Percentiles rank a stretch among this genome's conserved stretches.
Evolutionary conservation across 2,888 invertebrate species (phyloP).

Genomic region (Heteropelma amictum): DNA sequence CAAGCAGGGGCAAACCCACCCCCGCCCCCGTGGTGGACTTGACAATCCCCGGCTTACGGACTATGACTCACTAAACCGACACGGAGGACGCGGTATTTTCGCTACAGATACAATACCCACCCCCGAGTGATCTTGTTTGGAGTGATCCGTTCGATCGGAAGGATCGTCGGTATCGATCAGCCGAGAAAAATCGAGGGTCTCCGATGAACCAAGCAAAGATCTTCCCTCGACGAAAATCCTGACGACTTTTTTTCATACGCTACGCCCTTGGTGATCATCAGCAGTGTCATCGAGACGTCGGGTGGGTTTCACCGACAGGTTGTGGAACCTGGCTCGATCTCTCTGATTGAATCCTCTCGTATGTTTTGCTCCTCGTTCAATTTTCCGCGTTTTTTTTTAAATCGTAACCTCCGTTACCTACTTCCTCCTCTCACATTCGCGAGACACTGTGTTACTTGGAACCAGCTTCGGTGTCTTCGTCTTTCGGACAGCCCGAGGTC

Average conservation of each 20-base stretch:
- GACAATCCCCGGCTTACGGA: constrained; percentile 69
- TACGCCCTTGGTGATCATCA: neutral
- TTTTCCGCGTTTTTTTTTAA: too few relatives aligned
- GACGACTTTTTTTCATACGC: neutral
- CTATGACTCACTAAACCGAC: constrained; percentile 63
- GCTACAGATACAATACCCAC: neutral
- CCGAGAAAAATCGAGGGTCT: neutral
- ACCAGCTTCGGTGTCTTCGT: neutral
- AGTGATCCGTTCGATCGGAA: neutral
- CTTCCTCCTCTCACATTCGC: neutral
- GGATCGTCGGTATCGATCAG: too few relatives aligned
- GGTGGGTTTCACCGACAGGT: neutral
- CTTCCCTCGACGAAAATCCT: neutral
- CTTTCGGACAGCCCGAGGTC: constrained; percentile 8
- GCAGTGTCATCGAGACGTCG: neutral
- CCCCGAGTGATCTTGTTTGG: constrained; percentile 49
- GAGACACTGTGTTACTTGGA: neutral
- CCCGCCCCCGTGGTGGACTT: constrained; percentile 74
- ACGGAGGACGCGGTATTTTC: neutral
- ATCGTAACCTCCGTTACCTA: too few relatives aligned
- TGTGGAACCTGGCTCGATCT: neutral
- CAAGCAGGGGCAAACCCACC: constrained; percentile 73
- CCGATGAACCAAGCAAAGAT: neutral
- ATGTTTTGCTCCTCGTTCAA: neutral
- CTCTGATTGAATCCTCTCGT: neutral